phyloP scores from a whole-genome alignment of 2,888 invertebrate species.

The Oxytorus armatus region DNA sequence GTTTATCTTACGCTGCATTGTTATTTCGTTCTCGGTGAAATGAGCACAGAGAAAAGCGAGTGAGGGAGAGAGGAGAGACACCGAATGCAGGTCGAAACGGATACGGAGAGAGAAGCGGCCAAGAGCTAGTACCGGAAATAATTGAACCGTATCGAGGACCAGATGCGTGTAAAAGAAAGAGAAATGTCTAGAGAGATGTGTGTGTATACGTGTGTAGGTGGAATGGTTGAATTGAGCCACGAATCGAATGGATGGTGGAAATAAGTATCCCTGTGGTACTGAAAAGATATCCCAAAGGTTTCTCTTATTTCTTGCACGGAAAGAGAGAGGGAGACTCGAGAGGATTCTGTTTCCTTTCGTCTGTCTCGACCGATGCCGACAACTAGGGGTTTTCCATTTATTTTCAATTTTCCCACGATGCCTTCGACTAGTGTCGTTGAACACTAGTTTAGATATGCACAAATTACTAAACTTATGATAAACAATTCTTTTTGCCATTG shows the following conservation, averaged over 20 bases:
- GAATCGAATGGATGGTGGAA: constrained; percentile 65
- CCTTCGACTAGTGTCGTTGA: too few relatives aligned
- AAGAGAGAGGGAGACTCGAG: constrained; percentile 21
- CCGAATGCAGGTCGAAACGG: constrained; percentile 33
- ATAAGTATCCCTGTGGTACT: constrained; percentile 65
- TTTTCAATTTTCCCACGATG: too few relatives aligned
- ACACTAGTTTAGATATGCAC: too few relatives aligned
- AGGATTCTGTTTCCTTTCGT: constrained; percentile 21
- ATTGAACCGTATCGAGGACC: constrained; percentile 78
- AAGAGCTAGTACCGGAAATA: constrained; percentile 75
- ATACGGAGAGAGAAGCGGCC: constrained; percentile 24
- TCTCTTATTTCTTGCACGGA: constrained; percentile 41
- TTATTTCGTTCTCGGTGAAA: constrained; percentile 75
- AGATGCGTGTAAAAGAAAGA: constrained; percentile 46
- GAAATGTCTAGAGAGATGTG: constrained; percentile 32
- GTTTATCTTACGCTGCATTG: constrained; percentile 80
- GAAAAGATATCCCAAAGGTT: constrained; percentile 45
- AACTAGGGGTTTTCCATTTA: constrained; percentile 31
- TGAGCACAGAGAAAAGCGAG: constrained; percentile 30
- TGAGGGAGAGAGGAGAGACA: constrained; percentile 1
- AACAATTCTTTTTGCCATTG: too few relatives aligned
- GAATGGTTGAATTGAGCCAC: constrained; percentile 55
- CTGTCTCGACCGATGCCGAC: constrained; percentile 50
- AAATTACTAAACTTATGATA: too few relatives aligned
- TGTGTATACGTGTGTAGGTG: constrained; percentile 7